Evolutionary conservation across 2,113 vertebrate genomes (phyloP), one percentile per base, ranked within the genome.

Genomic region (Bostrychus sinensis): DNA sequence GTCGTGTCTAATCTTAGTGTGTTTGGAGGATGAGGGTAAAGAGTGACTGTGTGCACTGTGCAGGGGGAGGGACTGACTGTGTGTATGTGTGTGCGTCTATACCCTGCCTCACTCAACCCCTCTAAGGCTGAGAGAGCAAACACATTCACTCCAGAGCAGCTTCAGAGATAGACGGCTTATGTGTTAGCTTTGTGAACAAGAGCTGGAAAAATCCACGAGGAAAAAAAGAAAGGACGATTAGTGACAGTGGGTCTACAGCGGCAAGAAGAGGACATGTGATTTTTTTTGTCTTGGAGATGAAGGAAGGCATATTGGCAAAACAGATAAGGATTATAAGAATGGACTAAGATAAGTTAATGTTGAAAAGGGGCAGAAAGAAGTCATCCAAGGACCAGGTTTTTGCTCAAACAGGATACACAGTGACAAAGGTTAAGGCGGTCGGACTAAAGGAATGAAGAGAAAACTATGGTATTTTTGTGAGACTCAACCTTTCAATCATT

Each of bases 31-130:
- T 25, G 12, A 39, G 37, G 13, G 10, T 79, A 61, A 74, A 60
- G 60, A 13, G 54, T 57, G 26, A 23, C 42, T 64, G 50, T 66
- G 72, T 58, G 43, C 17, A 22, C 23, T 17, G 56, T 45, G 66
- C 61, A 53, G 62, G 43, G 77, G 66, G 82, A 75, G 82, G 82
- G 82, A 80, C 75, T 75, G 78, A 86, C 80, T 80, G 68, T 84
- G n/a, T n/a, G n/a, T n/a, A n/a, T 17, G 37, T 85, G 67, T 84
- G 79, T 74, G 80, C 73, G n/a, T n/a, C n/a, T n/a, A n/a, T n/a
- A n/a, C n/a, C n/a, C 79, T 82, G 81, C 80, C 77, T 86, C 85
- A 85, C 77, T 80, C 78, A 80, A 77, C 77, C 81, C 85, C 86
- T 82, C 81, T 83, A 71, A 78, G 66, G 25, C 64, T 66, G 70